These are phyloP conservation scores for Drosophila eohydei DNA, from an alignment of 2,888 invertebrate species.

Conservation along the genomic window DNA sequence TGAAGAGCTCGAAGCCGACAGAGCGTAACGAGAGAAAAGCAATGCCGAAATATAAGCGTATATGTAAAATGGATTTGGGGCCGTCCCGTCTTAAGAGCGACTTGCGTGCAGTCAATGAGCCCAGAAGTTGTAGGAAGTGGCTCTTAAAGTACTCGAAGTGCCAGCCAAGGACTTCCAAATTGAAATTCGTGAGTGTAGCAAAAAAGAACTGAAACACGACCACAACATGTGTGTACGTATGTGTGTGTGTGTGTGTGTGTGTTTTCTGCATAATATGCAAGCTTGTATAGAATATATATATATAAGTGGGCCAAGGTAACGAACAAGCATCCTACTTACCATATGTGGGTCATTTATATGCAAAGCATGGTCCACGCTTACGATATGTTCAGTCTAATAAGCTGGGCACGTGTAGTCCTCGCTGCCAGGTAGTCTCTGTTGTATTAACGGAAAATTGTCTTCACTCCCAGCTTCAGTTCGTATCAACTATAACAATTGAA, in stretches of 20 bases:
- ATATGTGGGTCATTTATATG: slow-evolving; percentile 74
- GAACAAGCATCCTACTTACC: slow-evolving; percentile 21
- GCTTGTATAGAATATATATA: not conserved
- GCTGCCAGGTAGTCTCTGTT: slow-evolving; percentile 39
- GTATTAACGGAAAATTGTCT: slow-evolving; percentile 54
- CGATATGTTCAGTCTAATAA: slow-evolving; percentile 69
- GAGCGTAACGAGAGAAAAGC: slow-evolving; percentile 45
- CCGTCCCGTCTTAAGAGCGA: slow-evolving; percentile 19
- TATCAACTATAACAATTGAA: slow-evolving; percentile 23
- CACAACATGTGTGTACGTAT: slow-evolving; percentile 4
- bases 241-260: slow-evolving; percentile 1
- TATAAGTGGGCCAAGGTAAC: slow-evolving; percentile 61
- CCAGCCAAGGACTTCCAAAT: slow-evolving; percentile 50
- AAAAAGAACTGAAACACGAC: slow-evolving; percentile 7
- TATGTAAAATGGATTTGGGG: slow-evolving; percentile 38
- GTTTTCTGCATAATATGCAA: slow-evolving; percentile 7
- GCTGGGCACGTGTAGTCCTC: slow-evolving; percentile 58
- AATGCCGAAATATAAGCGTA: slow-evolving; percentile 11
- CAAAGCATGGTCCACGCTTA: slow-evolving; percentile 70
- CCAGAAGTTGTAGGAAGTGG: slow-evolving; percentile 39
- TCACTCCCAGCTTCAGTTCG: slow-evolving; percentile 27
- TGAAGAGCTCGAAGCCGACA: slow-evolving; percentile 11
- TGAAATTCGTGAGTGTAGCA: slow-evolving; percentile 42
- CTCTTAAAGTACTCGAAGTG: slow-evolving; percentile 57
- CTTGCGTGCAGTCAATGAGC: slow-evolving; percentile 58